Evolutionary conservation across 2,797 vertebrate species (phyloP), one percentile per base, ranked within the genome.

Genomic region (Coccyzus lansbergi): DNA sequence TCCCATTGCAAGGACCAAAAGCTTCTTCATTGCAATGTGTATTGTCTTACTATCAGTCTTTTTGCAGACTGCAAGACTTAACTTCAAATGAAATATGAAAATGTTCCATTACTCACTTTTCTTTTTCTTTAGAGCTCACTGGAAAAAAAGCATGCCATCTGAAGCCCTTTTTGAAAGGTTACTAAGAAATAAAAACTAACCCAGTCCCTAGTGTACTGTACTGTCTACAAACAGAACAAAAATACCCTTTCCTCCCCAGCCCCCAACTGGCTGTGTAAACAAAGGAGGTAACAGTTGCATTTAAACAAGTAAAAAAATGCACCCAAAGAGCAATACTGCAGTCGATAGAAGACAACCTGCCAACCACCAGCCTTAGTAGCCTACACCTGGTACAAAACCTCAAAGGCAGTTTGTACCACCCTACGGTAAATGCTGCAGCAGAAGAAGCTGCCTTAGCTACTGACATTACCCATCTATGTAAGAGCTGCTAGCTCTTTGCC

Each of bases 121-220:
- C 58, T 80, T 64, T 77, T 94, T 86, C 94, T 93, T 92, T 89
- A 94, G 92, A 81, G 72, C 44, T 65, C 42, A 22, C 25, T 81
- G 90, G 83, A 91, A 96, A 96, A 93, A 21, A 93, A 91, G 82
- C 48, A 75, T 17, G 49, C 53, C 17, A 24, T 94, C 75, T 83
- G 68, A 85, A 79, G 55, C 51, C 58, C 12, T 87, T 86, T 94
- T n/a, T 62, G 65, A 89, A 92, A 95, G 86, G 83, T 96, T 92
- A 88, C 92, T 87, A 78, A 87, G 93, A 89, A 96, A 94, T 87
- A 95, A 91, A 96, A 96, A 71, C 76, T 85, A 82, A 91, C 42
- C 92, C 18, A 69, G 55, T 92, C 94, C 92, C 94, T 83, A 40
- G 86, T 81, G 93, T 94, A 77, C 71, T 28, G 60, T 53, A 49